phyloP scores from a whole-genome alignment of 2,797 vertebrate species.

The Balearica regulorum region DNA sequence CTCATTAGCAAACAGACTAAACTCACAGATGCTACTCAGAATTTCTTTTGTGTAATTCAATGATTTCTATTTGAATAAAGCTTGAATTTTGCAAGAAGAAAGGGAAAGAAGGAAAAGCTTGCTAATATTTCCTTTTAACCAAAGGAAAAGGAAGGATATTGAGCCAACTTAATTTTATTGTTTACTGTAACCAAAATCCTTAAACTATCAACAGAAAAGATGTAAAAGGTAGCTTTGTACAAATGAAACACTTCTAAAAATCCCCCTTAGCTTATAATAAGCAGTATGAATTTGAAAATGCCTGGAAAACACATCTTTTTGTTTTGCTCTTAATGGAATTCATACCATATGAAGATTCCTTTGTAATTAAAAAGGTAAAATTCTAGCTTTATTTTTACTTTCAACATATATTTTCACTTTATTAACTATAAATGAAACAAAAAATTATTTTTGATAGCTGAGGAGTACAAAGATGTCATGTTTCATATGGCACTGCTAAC shows the following conservation, averaged over 20 bases:
- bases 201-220: not conserved
- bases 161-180: not conserved
- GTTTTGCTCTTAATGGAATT: not conserved
- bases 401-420: not conserved
- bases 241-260: not conserved
- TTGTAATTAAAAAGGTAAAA: not conserved
- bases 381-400: not conserved
- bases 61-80: not conserved
- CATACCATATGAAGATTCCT: not conserved
- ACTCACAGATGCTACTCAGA: not conserved
- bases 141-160: not conserved
- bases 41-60: not conserved
- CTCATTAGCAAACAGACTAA: not conserved
- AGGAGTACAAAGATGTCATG: not conserved
- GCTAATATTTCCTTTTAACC: not conserved
- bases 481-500: not conserved
- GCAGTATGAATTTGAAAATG: not conserved
- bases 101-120: not conserved
- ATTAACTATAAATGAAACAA: not conserved
- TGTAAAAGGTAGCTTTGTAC: not conserved
- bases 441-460: not conserved
- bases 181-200: not conserved
- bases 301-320: not conserved
- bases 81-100: not conserved
- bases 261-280: not conserved